Evolutionary conservation across 2,888 invertebrate genomes (phyloP), one percentile per base, ranked within the genome.

Genomic region (Cynaeus angustus): DNA sequence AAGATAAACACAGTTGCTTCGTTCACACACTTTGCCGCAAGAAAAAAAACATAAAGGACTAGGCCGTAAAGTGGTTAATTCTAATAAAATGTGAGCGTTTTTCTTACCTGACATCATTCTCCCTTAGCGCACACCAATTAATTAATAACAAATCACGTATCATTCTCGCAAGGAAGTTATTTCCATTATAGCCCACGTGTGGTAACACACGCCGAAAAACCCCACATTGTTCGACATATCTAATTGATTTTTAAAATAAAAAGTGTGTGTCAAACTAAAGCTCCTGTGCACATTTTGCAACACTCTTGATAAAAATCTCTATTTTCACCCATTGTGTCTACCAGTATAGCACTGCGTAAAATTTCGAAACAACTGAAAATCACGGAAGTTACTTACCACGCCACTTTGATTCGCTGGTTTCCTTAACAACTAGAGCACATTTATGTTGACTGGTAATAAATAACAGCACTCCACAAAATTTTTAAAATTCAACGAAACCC

Each of bases 351-450:
- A 33, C 14, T 61, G 61, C 53, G 30, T 28, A 37, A 68, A 68
- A 75, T 76, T 74, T 75, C 76, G 74, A 76, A 75, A 77, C 45
- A 33, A 64, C 70, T 71, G 61, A 66, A 74, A 77, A 76, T 70
- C 70, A 70, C 77, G 79, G 78, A 79, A 78, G 75, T 74, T 75
- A 72, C 79, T 80, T 79, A 81, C 79, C 80, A 80, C 80, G 80
- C 75, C 73, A 77, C 73, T 75, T 78, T 80, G 76, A 78, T 77
- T 66, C 72, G 72, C 70, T 72, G 79, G 76, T 79, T 81, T 79
- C 79, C 78, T 79, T 80, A 78, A 79, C 76, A 82, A 82, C 78
- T 83, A 75, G 83, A 82, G 81, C 83, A 80, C 79, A 82, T 79
- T 81, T 77, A 77, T 77, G 73, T 76, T 75, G 73, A 61, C 72